Conservation (phyloP, 1,140 invertebrate species). For the Mactra quadrangularis region DNA sequence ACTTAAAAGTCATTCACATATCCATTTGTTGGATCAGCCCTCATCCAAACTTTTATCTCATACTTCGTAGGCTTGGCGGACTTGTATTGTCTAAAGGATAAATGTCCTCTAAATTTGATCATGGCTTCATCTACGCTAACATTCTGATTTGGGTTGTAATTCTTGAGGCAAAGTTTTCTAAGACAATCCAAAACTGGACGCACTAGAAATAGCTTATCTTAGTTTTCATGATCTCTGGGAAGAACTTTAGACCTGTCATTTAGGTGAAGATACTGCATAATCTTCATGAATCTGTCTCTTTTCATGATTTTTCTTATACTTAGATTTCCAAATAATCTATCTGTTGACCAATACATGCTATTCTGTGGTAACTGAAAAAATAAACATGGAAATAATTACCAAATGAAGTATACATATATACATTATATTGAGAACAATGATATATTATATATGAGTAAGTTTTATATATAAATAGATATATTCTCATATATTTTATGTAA, state of each 20-base stretch:
- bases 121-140: conserved; percentile 58
- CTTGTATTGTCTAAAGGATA: conserved; percentile 58
- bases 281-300: conserved; percentile 15
- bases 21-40: conserved; percentile 42
- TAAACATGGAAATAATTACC: too few species aligned
- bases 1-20: conserved; percentile 39
- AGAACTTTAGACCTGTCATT: conserved; percentile 7
- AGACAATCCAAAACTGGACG: not conserved
- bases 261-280: conserved; percentile 17
- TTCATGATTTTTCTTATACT: not conserved
- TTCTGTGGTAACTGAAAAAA: too few species aligned
- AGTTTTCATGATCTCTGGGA: not conserved
- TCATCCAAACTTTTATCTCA: conserved; percentile 59
- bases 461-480: too few species aligned
- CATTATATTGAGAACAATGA: too few species aligned
- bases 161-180: not conserved
- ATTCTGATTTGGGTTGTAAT: conserved; percentile 38
- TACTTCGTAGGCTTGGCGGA: conserved; percentile 58
- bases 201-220: conserved; percentile 22
- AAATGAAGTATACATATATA: too few species aligned
- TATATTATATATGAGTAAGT: too few species aligned
- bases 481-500: too few species aligned
- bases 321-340: too few species aligned
- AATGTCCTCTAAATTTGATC: conserved; percentile 41
- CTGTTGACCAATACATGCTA: too few species aligned